Evolutionary conservation across 2,888 invertebrate genomes (phyloP).

Genomic region (Apeira syringaria): DNA sequence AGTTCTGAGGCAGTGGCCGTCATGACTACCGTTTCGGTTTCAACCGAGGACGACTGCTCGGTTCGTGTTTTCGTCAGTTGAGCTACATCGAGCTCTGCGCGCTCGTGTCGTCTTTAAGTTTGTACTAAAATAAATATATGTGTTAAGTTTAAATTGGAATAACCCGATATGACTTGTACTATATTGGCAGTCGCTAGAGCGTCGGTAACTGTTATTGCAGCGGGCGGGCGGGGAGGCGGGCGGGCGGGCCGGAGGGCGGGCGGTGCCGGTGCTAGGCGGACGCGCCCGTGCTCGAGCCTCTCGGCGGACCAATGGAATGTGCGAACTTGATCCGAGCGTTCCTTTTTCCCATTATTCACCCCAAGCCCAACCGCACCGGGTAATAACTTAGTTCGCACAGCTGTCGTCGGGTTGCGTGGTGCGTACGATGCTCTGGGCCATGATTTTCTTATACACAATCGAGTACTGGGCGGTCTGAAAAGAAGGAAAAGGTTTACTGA

Average conservation of each 20-base stretch:
- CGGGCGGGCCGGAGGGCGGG: conserved; percentile 39
- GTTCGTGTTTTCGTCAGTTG: conserved; percentile 50
- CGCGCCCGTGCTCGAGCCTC: conserved; percentile 56
- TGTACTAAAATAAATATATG: conserved; percentile 78
- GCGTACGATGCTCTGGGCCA: conserved; percentile 46
- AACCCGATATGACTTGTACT: conserved; percentile 82
- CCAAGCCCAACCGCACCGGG: conserved; percentile 55
- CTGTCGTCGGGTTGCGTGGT: conserved; percentile 39
- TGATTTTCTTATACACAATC: conserved; percentile 36
- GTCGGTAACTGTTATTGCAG: conserved; percentile 77
- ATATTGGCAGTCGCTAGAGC: conserved; percentile 80
- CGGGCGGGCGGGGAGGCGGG: conserved; percentile 36
- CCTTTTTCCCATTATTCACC: conserved; percentile 81
- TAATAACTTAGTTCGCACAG: conserved; percentile 55
- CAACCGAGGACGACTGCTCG: conserved; percentile 71
- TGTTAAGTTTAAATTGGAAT: conserved; percentile 69
- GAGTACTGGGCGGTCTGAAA: conserved; percentile 52
- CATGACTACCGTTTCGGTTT: conserved; percentile 89
- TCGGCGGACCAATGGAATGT: conserved; percentile 80
- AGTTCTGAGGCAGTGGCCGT: conserved; percentile 94
- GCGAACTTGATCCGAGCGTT: conserved; percentile 79
- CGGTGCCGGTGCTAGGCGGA: conserved; percentile 57
- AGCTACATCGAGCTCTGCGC: conserved; percentile 55
- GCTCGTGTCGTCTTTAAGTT: conserved; percentile 52
- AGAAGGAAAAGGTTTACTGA: conserved; percentile 36